Conservation (phyloP, 2,888 invertebrate genomes). For the Himalopsyche tibetana region DNA sequence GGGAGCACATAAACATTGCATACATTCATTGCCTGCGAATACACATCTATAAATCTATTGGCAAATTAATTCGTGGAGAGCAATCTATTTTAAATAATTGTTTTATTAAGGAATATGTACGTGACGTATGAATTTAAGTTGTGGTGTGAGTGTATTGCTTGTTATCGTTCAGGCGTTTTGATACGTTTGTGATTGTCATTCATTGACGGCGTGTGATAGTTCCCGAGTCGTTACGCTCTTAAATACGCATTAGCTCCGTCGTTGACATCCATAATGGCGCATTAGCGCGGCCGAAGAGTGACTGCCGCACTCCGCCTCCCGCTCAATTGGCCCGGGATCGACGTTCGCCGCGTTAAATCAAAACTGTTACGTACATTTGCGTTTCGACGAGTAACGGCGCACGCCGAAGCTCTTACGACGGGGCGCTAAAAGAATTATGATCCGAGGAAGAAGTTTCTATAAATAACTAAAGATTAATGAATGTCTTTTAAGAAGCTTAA, state of each 20-base stretch:
- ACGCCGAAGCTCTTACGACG: background rate
- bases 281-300: constrained; percentile 3
- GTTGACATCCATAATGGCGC: constrained; percentile 16
- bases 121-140: no score
- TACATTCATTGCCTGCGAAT: no score
- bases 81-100: no score
- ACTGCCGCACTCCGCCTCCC: constrained; percentile 16
- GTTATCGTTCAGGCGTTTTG: no score
- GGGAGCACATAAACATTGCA: no score
- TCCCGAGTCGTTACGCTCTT: background rate
- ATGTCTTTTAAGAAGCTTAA: background rate
- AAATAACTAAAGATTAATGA: background rate
- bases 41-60: no score
- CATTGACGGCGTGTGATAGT: background rate
- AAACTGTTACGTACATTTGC: constrained; percentile 1
- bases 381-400: background rate
- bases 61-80: no score
- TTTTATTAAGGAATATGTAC: no score
- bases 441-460: background rate
- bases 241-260: constrained; percentile 3
- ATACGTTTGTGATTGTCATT: no score
- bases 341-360: background rate
- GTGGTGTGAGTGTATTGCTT: no score
- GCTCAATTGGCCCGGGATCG: background rate
- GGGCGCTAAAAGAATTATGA: background rate